Conservation (phyloP, 2,888 invertebrate genomes). For the Spialia ferax region DNA sequence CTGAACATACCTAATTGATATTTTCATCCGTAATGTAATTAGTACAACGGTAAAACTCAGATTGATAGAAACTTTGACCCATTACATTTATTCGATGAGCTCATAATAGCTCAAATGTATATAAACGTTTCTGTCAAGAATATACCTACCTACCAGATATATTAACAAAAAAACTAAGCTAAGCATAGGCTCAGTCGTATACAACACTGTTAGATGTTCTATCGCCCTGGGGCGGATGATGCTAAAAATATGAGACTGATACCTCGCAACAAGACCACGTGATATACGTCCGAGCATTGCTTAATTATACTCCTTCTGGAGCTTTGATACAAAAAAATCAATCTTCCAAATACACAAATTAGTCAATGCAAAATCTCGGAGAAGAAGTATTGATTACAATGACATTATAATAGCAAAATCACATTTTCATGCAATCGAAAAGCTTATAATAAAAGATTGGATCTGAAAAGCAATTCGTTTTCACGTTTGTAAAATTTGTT, state of each 20-base stretch:
- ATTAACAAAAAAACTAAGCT: background rate
- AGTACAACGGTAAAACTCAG: too few species aligned
- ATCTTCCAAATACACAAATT: constrained; percentile 4
- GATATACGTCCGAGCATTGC: constrained; percentile 70
- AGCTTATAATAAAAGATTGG: background rate
- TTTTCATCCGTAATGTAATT: too few species aligned
- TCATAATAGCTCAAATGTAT: too few species aligned
- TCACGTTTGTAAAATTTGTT: background rate
- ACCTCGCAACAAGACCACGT: constrained; percentile 78
- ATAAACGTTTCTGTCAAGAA: too few species aligned
- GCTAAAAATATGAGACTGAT: constrained; percentile 82
- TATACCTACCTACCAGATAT: background rate
- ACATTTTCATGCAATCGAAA: background rate
- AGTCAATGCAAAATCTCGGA: too few species aligned
- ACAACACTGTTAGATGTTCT: constrained; percentile 44
- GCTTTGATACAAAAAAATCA: background rate
- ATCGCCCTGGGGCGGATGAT: constrained; percentile 72
- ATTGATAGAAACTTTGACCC: too few species aligned
- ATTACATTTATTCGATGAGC: too few species aligned
- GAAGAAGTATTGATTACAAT: too few species aligned
- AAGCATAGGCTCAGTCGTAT: background rate
- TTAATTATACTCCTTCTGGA: background rate
- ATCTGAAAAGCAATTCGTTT: background rate
- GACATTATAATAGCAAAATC: background rate
- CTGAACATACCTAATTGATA: too few species aligned